phyloP scores from a whole-genome alignment of 2,797 vertebrate species.

The Macropus fuliginosus region DNA sequence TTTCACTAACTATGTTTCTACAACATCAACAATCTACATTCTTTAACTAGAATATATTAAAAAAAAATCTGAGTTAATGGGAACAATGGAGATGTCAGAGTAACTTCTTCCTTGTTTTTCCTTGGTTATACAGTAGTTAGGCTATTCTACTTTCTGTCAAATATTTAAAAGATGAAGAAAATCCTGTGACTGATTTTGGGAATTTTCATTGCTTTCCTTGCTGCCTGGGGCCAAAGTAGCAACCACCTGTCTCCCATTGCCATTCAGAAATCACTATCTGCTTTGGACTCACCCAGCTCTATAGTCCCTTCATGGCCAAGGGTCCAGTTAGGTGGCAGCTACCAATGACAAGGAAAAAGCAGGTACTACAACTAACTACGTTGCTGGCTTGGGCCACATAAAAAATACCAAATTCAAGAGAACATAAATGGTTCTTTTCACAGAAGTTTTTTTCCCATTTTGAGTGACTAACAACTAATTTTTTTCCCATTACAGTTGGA shows the following conservation, averaged over 20 bases:
- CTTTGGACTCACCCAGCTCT: not conserved
- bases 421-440: not conserved
- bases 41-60: not conserved
- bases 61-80: not conserved
- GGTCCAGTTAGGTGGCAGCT: not conserved
- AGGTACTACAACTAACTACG: not conserved
- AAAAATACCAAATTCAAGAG: not conserved
- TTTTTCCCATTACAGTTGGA: not conserved
- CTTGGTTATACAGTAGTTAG: conserved; percentile 4
- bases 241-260: not conserved
- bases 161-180: not conserved
- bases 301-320: not conserved
- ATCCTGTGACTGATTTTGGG: not conserved
- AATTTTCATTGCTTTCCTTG: not conserved
- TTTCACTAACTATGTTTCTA: not conserved
- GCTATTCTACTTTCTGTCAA: not conserved
- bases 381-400: not conserved
- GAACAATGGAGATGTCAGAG: not conserved
- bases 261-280: not conserved
- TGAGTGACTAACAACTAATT: not conserved
- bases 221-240: not conserved
- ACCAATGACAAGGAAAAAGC: not conserved
- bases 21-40: not conserved
- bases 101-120: not conserved
- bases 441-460: not conserved